Base-by-base conservation (phyloP, 2,113 vertebrate species). In the Campylorhamphus procurvoides region DNA sequence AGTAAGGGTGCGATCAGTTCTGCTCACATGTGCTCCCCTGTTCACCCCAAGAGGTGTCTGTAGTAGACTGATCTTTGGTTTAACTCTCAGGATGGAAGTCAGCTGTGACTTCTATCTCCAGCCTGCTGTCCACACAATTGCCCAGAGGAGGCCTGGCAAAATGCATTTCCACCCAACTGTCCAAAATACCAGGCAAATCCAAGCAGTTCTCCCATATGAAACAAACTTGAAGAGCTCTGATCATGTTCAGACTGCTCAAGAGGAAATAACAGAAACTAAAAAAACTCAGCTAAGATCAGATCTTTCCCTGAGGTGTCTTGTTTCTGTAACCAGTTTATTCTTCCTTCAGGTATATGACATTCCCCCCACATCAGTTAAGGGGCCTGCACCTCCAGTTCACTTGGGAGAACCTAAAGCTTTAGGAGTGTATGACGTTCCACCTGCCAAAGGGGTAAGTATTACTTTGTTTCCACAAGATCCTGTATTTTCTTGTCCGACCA, bases 311-410 rank as follows among this genome's bases (percentile, higher is more conserved):
- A 71, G 27, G 25, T 53, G 42, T 52, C 69, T 90, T 78, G 27
- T 52, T 91, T 83, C 53, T 46, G 7, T 97, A 88, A 97, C 25
- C 8, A 29, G 0, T 52, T 56, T 90, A 23, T 96, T 96, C 87
- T 96, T 89, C 83, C 79, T 91, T 49, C 96, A 99, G 99, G 98
- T 99, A n/a, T 99, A 99, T 12, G 99, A 99, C 89, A 97, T 99
- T 77, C 99, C 99, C 33, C 98, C 98, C 5, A 96, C 98, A 47
- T 98, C 98, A 2, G 84, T 97, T 93, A 98, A 97, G 82, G 98
- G 97, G 23, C 84, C 97, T 31, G 37, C 62, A 28, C 97, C 97
- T 94, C 91, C 97, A 8, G 90, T 94, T 91, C 97, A 98, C 24
- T 69, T 96, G 42, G 96, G 91, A 87, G 98, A 98, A 27, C 96